Evolutionary conservation across 2,113 vertebrate genomes (phyloP).

Genomic region (Furnarius figulus): DNA sequence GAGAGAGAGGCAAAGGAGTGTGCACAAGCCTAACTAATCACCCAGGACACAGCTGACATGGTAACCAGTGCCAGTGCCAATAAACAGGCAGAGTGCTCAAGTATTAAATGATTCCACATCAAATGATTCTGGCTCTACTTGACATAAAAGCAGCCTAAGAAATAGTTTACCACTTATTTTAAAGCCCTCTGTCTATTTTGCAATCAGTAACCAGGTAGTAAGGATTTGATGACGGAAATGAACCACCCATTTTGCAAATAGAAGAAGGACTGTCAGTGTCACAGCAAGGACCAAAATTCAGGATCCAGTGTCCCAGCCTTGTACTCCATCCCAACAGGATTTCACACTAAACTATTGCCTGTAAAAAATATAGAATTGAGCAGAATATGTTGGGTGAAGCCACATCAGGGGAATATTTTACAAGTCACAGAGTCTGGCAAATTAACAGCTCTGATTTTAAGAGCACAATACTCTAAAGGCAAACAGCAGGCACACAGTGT

Average conservation of each 20-base stretch:
- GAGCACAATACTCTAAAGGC: neutral
- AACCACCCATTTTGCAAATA: neutral
- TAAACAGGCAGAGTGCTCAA: neutral
- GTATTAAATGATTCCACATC: neutral
- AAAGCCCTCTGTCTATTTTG: neutral
- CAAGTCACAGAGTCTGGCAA: neutral
- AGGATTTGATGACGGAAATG: neutral
- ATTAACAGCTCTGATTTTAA: neutral
- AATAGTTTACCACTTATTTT: neutral
- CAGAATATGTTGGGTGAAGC: neutral
- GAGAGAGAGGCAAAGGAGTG: neutral
- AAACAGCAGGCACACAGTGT: neutral
- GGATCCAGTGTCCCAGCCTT: neutral
- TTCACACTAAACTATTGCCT: neutral
- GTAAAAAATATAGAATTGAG: neutral
- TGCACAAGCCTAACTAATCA: neutral
- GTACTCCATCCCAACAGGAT: neutral
- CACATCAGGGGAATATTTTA: neutral
- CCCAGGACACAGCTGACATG: neutral
- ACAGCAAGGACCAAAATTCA: neutral
- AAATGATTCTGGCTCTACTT: neutral
- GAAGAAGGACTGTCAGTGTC: neutral
- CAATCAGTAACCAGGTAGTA: conserved; percentile 13
- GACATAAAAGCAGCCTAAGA: neutral
- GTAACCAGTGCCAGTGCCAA: neutral